Evolutionary conservation across 2,113 vertebrate genomes (phyloP).

Genomic region (Bubo blakistoni): DNA sequence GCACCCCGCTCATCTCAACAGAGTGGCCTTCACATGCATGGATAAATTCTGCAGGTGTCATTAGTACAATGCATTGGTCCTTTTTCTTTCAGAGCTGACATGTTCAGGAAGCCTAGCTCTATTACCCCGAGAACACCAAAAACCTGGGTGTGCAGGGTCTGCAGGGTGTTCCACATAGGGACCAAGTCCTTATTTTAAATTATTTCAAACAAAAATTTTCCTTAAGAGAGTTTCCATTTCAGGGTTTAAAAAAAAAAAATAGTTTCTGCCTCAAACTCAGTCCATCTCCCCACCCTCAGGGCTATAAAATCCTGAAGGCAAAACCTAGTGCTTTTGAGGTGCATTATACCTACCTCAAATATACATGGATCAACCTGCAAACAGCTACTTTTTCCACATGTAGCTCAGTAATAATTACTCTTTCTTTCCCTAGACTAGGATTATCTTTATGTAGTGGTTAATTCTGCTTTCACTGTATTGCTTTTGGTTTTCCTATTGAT

Average conservation of each 20-base stretch:
- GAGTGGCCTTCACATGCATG: rapidly evolving
- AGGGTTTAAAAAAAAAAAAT: not conserved
- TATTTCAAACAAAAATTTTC: not conserved
- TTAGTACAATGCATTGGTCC: not conserved
- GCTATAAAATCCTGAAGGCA: not conserved
- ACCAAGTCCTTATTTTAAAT: not conserved
- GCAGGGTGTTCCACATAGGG: not conserved
- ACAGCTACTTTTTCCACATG: not conserved
- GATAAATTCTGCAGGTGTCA: too few species aligned
- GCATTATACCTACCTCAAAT: not conserved
- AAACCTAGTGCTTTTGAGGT: not conserved
- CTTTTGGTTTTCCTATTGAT: not conserved
- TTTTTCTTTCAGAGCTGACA: not conserved
- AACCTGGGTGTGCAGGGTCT: too few species aligned
- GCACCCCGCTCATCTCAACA: not conserved
- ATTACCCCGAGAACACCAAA: not conserved
- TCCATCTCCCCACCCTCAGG: not conserved
- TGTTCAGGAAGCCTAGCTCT: not conserved
- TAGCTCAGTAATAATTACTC: not conserved
- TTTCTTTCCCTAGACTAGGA: not conserved
- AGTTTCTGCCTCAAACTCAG: not conserved
- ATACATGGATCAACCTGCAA: not conserved
- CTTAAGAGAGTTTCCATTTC: not conserved
- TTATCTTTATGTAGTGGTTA: not conserved
- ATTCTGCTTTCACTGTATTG: not conserved